phyloP scores from a whole-genome alignment of 2,113 vertebrate species.

The Sapajus apella region DNA sequence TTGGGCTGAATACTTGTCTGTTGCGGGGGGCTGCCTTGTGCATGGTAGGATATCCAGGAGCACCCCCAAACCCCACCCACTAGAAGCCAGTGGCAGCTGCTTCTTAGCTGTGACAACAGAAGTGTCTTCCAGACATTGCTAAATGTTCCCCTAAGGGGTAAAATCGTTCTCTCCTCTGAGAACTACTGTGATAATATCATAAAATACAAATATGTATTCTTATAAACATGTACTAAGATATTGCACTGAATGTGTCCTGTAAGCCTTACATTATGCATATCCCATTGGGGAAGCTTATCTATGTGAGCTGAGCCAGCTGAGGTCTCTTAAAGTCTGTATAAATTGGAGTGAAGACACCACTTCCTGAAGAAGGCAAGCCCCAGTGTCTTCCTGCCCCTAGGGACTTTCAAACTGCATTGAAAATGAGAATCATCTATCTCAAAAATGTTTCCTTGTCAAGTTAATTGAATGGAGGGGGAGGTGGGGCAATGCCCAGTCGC shows the following conservation, averaged over 20 bases:
- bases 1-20: not conserved
- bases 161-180: not conserved
- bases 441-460: not conserved
- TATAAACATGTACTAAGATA: not conserved
- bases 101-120: not conserved
- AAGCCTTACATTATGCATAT: not conserved
- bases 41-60: not conserved
- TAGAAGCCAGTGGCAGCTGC: not conserved
- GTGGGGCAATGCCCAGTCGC: not conserved
- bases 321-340: not conserved
- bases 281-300: not conserved
- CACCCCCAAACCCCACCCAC: not conserved
- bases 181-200: not conserved
- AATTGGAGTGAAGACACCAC: not conserved
- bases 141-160: not conserved
- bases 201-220: not conserved
- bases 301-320: not conserved
- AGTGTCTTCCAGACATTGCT: not conserved
- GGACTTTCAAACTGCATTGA: not conserved
- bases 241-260: not conserved
- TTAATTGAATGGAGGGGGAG: not conserved
- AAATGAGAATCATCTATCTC: constrained; percentile 26
- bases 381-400: not conserved
- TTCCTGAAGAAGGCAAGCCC: not conserved
- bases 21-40: not conserved